Percentiles rank a stretch among this genome's conserved stretches.
phyloP scores from a whole-genome alignment of 1,140 invertebrate species.

The Drosophila ogumai region DNA sequence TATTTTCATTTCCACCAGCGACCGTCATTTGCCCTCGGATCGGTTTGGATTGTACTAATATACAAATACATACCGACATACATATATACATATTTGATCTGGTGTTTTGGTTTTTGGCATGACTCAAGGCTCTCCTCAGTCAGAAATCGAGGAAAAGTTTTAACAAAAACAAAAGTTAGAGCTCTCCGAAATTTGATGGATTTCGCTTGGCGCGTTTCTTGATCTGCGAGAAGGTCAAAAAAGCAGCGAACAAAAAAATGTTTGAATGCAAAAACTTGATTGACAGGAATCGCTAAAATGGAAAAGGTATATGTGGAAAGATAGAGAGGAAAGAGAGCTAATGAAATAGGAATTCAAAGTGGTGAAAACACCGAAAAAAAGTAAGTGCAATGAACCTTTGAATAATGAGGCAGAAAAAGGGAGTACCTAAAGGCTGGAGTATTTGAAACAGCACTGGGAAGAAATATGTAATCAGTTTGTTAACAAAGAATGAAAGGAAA shows the following conservation, averaged over 20 bases:
- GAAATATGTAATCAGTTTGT: not conserved
- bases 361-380: constrained; percentile 11
- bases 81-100: constrained; percentile 4
- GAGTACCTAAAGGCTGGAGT: not conserved
- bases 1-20: constrained; percentile 36
- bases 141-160: constrained; percentile 38
- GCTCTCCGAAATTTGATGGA: constrained; percentile 17
- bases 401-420: constrained; percentile 1
- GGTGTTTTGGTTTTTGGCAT: constrained; percentile 33
- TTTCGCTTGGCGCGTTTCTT: constrained; percentile 19
- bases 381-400: constrained; percentile 60
- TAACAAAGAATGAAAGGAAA: not conserved
- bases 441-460: not conserved
- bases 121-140: constrained; percentile 53
- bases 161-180: constrained; percentile 32
- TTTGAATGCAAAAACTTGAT: constrained; percentile 31
- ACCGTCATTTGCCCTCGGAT: constrained; percentile 70
- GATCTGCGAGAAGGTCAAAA: constrained; percentile 32
- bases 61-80: not conserved
- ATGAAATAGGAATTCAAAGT: constrained; percentile 35
- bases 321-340: constrained; percentile 1
- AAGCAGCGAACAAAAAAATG: constrained; percentile 11
- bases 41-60: constrained; percentile 10
- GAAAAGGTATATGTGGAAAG: constrained; percentile 8
- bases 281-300: constrained; percentile 33